Evolutionary conservation across 2,797 vertebrate species (phyloP).

Genomic region (Benthosema pterotum): DNA sequence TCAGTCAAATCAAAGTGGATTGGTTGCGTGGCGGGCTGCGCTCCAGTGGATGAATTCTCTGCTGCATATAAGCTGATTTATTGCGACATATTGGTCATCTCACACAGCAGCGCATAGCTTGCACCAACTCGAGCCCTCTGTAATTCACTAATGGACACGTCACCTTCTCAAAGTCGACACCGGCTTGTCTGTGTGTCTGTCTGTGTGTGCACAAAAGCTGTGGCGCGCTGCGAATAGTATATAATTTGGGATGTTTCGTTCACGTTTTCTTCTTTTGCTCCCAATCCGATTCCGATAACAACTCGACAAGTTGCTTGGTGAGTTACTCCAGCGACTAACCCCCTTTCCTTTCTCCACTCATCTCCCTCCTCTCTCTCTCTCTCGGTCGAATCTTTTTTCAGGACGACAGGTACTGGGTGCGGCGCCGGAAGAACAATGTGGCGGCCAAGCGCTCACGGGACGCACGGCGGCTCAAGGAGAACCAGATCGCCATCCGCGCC

Average conservation of each 20-base stretch:
- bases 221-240: too few species aligned
- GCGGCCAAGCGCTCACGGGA: constrained; percentile 90
- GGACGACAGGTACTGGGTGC: constrained; percentile 92
- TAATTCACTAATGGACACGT: constrained; percentile 5
- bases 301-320: too few species aligned
- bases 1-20: constrained; percentile 75
- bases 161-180: too few species aligned
- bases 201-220: too few species aligned
- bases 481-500: constrained; percentile 91
- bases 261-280: too few species aligned
- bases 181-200: too few species aligned
- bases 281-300: too few species aligned
- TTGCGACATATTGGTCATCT: constrained; percentile 34
- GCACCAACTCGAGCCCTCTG: not conserved
- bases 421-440: constrained; percentile 93
- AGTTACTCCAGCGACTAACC: too few species aligned
- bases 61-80: constrained; percentile 72
- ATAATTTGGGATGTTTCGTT: too few species aligned
- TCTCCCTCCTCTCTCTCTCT: constrained; percentile 24
- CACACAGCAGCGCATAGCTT: too few species aligned
- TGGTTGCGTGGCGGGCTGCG: constrained; percentile 53
- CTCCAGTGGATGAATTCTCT: constrained; percentile 71
- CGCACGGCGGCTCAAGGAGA: constrained; percentile 89
- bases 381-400: too few species aligned
- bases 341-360: too few species aligned